Evolutionary conservation across 2,888 invertebrate species (phyloP).

Genomic region (Resseliella maxima): DNA sequence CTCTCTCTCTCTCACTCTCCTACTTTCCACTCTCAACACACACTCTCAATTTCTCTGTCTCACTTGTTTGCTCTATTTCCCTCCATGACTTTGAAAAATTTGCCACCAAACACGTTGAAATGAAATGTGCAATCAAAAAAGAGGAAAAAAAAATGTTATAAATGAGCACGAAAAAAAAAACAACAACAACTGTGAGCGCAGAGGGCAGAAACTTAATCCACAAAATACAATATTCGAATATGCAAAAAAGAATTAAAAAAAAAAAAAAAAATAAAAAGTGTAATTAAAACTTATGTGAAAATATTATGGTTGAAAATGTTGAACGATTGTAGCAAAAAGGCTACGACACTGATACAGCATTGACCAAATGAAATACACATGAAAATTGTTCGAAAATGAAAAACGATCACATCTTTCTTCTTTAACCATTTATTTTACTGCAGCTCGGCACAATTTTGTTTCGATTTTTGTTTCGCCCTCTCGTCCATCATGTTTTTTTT

Average conservation of each 20-base stretch:
- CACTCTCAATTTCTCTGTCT: too few species aligned
- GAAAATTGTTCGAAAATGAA: slow-evolving; percentile 26
- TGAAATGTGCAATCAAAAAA: not conserved
- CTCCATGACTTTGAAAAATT: not conserved
- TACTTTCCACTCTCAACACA: too few species aligned
- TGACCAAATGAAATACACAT: not conserved
- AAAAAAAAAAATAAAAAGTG: not conserved
- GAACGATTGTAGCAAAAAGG: not conserved
- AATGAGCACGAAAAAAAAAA: too few species aligned
- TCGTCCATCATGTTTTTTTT: not conserved
- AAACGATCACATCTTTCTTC: not conserved
- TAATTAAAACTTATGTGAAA: slow-evolving; percentile 2
- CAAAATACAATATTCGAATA: not conserved
- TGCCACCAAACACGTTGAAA: not conserved
- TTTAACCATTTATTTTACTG: not conserved
- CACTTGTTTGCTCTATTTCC: too few species aligned
- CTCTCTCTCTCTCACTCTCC: too few species aligned
- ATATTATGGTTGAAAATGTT: not conserved
- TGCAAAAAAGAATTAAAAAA: too few species aligned
- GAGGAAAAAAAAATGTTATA: too few species aligned
- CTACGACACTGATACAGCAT: not conserved
- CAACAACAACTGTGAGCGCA: not conserved
- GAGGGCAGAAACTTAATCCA: slow-evolving; percentile 1
- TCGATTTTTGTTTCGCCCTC: too few species aligned
- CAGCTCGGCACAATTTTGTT: not conserved